Evolutionary conservation across 2,113 vertebrate genomes (phyloP).

Genomic region (Donacobius atricapilla): DNA sequence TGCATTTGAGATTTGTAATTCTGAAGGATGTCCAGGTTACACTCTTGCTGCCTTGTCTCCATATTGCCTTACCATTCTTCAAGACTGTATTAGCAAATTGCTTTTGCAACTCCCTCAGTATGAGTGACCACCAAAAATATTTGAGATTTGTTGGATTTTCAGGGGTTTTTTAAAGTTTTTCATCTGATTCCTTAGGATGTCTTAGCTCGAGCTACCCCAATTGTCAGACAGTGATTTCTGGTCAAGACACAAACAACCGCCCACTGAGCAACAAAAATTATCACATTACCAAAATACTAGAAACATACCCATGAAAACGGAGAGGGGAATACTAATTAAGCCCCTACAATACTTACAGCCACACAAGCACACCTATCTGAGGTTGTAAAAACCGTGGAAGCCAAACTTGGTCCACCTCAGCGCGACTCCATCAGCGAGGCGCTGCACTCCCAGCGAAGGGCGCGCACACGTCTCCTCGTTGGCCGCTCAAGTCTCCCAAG

Average conservation of each 20-base stretch:
- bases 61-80: neutral
- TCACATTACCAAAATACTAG: neutral
- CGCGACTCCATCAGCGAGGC: neutral
- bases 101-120: neutral
- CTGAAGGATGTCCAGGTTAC: neutral
- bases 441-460: fast-evolving
- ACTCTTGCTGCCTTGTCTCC: neutral
- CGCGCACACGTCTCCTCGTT: neutral
- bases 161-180: neutral
- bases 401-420: neutral
- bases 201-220: neutral
- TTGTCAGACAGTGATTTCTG: neutral
- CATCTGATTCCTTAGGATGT: fast-evolving
- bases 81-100: neutral
- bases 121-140: neutral
- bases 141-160: neutral
- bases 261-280: neutral
- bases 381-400: neutral
- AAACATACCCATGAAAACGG: fast-evolving
- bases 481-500: neutral
- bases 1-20: neutral
- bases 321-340: neutral
- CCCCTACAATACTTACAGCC: neutral
- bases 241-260: neutral
- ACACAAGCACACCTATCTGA: fast-evolving